phyloP scores from a whole-genome alignment of 2,888 invertebrate species.

The Caenorhabditis sulstoni region DNA sequence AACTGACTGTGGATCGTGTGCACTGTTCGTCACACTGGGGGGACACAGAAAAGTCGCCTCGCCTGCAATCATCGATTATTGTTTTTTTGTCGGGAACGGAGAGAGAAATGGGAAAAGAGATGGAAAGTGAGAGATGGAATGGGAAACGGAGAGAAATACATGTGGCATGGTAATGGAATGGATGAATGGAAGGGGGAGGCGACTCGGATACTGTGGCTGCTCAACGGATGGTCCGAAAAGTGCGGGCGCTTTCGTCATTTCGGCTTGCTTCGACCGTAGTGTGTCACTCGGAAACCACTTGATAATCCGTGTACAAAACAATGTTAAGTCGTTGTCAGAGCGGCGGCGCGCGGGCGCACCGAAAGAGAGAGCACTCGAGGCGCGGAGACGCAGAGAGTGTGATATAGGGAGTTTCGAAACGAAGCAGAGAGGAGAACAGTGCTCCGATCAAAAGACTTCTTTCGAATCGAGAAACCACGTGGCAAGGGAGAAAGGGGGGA shows the following conservation, averaged over 20 bases:
- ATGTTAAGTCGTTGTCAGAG: conserved; percentile 64
- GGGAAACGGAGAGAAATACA: conserved; percentile 11
- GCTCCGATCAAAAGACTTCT: conserved; percentile 3
- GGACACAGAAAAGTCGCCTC: conserved; percentile 60
- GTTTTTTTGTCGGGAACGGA: neutral
- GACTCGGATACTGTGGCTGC: neutral
- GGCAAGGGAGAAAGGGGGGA: neutral
- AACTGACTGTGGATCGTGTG: conserved; percentile 57
- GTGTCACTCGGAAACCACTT: conserved; percentile 60
- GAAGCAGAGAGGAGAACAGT: conserved; percentile 15
- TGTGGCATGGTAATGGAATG: conserved; percentile 18
- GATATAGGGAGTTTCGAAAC: conserved; percentile 35
- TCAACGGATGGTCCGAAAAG: conserved; percentile 42
- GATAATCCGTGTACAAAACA: conserved; percentile 67
- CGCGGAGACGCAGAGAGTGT: conserved; percentile 25
- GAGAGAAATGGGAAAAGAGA: conserved; percentile 20
- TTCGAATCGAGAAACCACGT: conserved; percentile 5
- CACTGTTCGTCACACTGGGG: conserved; percentile 61
- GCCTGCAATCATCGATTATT: conserved; percentile 41
- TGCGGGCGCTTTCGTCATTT: conserved; percentile 39
- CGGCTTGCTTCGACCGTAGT: conserved; percentile 29
- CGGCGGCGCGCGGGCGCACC: conserved; percentile 9
- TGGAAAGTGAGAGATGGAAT: conserved; percentile 5
- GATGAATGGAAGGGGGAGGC: neutral
- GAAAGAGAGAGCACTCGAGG: conserved; percentile 45